Evolutionary conservation across 2,797 vertebrate species (phyloP), one percentile per base, ranked within the genome.

Genomic region (Silurus aristotelis): DNA sequence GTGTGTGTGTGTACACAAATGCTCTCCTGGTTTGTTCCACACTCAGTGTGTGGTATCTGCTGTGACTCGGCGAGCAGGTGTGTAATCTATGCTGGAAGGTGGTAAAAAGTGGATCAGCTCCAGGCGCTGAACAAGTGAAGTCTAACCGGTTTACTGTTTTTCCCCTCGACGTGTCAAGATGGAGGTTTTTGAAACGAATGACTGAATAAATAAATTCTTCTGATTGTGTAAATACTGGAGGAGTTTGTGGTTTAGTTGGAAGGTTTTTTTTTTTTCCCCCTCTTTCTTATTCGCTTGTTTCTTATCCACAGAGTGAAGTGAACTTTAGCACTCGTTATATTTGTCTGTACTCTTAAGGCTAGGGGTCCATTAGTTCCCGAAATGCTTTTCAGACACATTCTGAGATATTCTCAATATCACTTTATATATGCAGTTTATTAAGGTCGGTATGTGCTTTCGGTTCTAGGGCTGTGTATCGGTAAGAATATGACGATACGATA

Each of bases 151-250:
- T 48, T 80, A 19, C 46, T 52, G 48, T 55, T 56, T 56, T 75
- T 66, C 75, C 46, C 31, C 77, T 31, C 12, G 22, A 38, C 61
- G 55, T 15, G 14, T 27, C 20, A 14, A 48, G 68, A 58, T 85
- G 88, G 83, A 85, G 78, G 84, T 38, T 79, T 83, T 72, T 58
- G 83, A 38, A 72, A 81, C 38, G 17, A 17, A 70, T 38, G 38
- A 46, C 10, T 4, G 22, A 7, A 1, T 46, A 46, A 9, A 20
- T 10, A 20, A 56, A 71, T 88, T 86, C 72, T 72, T 3, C 58
- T 38, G 9, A 84, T 86, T 84, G 48, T 77, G 27, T 86, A 76
- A 84, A 86, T 83, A 80, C 77, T 82, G 72, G 55, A 22, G 46
- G 25, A 56, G 7, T 67, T 67, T n/a, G 67, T 85, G 55, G 66